Evolutionary conservation across 2,797 vertebrate genomes (phyloP).

Genomic region (Cirrhinus molitorella): DNA sequence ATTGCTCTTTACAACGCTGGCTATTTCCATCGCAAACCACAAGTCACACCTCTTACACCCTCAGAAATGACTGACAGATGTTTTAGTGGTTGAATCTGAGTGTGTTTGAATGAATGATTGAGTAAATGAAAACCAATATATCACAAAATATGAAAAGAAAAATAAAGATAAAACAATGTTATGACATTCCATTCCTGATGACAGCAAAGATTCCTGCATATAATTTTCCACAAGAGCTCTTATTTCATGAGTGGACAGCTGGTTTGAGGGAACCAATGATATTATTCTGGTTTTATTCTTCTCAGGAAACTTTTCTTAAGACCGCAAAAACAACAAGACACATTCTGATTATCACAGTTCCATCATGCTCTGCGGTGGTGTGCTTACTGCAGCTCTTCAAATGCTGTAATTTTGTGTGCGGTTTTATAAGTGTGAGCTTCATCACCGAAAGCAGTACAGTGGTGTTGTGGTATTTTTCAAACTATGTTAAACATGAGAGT

Average conservation of each 20-base stretch:
- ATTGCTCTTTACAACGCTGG: neutral
- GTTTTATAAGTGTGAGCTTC: neutral
- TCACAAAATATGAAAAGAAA: neutral
- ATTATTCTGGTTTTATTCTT: constrained; percentile 22
- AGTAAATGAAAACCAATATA: constrained; percentile 6
- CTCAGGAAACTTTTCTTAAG: neutral
- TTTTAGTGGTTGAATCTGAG: constrained; percentile 24
- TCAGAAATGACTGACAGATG: constrained; percentile 37
- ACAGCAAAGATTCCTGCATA: constrained; percentile 10
- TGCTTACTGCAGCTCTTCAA: neutral
- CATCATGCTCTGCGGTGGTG: constrained; percentile 15
- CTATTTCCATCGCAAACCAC: constrained; percentile 15
- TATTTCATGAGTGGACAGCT: neutral
- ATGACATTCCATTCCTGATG: constrained; percentile 9
- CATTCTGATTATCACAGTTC: constrained; percentile 19
- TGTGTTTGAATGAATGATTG: constrained; percentile 7
- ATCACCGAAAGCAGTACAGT: constrained; percentile 5
- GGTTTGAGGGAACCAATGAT: neutral
- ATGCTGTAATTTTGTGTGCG: constrained; percentile 6
- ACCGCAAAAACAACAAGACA: constrained; percentile 26
- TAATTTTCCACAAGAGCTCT: neutral
- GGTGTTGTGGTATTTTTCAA: constrained; percentile 7
- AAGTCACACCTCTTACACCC: constrained; percentile 16
- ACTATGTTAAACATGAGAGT: constrained; percentile 17
- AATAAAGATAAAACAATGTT: neutral